Evolutionary conservation across 2,888 invertebrate genomes (phyloP).

Genomic region (Drosophila mimica): DNA sequence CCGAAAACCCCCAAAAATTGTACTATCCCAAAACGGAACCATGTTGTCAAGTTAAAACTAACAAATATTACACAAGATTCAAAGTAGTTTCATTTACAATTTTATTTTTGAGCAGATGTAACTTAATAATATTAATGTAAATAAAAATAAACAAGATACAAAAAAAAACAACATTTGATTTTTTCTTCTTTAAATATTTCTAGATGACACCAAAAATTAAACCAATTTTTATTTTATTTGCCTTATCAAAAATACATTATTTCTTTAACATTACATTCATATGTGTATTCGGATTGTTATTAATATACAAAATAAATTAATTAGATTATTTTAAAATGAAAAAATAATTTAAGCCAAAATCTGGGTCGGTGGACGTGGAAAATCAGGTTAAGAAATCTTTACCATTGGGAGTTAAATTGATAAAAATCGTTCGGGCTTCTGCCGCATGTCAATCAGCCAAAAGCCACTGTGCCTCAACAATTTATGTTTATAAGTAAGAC

Average conservation of each 20-base stretch:
- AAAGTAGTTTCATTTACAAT: neutral
- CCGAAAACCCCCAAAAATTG: neutral
- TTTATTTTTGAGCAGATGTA: neutral
- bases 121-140: no score
- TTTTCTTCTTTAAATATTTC: neutral
- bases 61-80: neutral
- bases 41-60: fast-evolving
- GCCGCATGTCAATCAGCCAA: neutral
- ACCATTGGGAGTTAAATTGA: neutral
- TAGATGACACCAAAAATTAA: neutral
- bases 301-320: neutral
- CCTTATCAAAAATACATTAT: neutral
- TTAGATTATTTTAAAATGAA: neutral
- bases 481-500: constrained; percentile 32
- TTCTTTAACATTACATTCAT: neutral
- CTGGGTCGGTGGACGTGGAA: neutral
- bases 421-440: neutral
- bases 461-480: constrained; percentile 40
- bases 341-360: neutral
- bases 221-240: neutral
- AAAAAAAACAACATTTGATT: neutral
- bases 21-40: neutral
- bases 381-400: neutral
- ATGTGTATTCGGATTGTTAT: neutral
- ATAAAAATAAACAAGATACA: no score